Evolutionary conservation across 2,113 vertebrate species (phyloP).

Genomic region (Platycercus adscitus): DNA sequence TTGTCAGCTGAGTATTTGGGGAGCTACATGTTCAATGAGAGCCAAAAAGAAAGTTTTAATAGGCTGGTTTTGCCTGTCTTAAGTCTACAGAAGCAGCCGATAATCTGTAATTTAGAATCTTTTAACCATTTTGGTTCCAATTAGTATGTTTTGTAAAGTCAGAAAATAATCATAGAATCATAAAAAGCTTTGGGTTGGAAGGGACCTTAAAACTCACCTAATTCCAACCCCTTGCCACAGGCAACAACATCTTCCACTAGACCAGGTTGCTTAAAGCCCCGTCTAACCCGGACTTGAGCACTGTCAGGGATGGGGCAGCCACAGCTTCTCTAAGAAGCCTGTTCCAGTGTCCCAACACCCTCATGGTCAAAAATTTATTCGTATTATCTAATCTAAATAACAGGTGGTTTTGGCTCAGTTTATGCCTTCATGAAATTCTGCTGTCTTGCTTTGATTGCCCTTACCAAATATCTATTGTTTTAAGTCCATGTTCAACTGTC

Average conservation of each 20-base stretch:
- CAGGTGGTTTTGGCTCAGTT: rapidly evolving
- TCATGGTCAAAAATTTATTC: not conserved
- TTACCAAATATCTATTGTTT: not conserved
- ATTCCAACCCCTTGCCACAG: not conserved
- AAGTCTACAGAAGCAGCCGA: not conserved
- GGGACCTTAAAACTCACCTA: not conserved
- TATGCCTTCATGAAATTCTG: not conserved
- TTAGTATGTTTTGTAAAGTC: not conserved
- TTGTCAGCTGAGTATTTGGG: not conserved
- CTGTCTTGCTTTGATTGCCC: not conserved
- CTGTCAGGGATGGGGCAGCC: not conserved
- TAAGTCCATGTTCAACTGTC: not conserved
- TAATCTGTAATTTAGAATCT: not conserved
- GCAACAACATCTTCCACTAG: not conserved
- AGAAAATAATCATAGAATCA: not conserved
- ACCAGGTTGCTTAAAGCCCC: not conserved
- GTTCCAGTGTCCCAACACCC: not conserved
- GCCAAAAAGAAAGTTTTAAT: not conserved
- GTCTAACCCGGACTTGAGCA: not conserved
- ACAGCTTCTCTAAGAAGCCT: not conserved
- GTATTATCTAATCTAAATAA: not conserved
- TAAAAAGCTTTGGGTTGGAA: not conserved
- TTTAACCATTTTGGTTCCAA: not conserved
- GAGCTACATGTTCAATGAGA: not conserved
- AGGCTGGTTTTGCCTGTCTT: not conserved